Conservation (phyloP, 2,113 vertebrate species). For the Athene cunicularia region DNA sequence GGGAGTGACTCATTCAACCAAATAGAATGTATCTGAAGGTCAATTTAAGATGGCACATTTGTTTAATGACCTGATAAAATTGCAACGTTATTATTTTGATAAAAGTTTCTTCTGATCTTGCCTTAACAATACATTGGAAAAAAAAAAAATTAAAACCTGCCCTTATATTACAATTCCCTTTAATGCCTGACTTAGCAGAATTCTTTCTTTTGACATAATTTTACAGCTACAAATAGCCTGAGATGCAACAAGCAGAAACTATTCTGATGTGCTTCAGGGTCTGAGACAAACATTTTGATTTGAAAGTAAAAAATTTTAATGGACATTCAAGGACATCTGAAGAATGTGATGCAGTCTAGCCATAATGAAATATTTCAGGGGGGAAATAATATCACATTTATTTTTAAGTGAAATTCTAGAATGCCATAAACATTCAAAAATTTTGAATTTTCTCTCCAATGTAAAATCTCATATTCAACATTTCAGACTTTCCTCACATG, state of each 20-base stretch:
- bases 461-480: not conserved
- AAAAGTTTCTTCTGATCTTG: not conserved
- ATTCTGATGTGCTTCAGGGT: not conserved
- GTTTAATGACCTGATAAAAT: slow-evolving; percentile 26
- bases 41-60: not conserved
- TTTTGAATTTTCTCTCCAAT: not conserved
- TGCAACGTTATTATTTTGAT: not conserved
- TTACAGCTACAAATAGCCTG: not conserved
- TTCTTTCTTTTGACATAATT: not conserved
- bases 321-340: not conserved
- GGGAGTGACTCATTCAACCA: not conserved
- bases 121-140: not conserved
- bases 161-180: not conserved
- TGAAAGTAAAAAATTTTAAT: not conserved
- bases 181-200: not conserved
- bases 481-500: not conserved
- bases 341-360: not conserved
- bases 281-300: not conserved
- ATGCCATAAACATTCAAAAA: not conserved
- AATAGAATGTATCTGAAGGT: not conserved
- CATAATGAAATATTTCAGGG: not conserved
- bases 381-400: not conserved
- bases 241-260: not conserved
- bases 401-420: not conserved
- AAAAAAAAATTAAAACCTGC: not conserved